Conservation (phyloP, 2,113 vertebrate genomes). For the Dendropsophus ebraccatus region DNA sequence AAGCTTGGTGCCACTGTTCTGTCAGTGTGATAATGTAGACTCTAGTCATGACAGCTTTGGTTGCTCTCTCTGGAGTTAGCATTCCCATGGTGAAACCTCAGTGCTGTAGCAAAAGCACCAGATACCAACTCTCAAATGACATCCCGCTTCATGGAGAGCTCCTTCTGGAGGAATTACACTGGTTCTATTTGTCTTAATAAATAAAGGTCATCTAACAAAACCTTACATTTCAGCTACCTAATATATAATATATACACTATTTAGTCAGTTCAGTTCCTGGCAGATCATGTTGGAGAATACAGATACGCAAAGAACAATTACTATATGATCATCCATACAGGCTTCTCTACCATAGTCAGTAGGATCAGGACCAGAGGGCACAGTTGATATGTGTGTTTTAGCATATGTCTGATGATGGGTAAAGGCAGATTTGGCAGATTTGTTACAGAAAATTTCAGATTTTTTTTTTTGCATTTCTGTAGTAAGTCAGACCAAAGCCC, state of each 20-base stretch:
- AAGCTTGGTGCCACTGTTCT: constrained; percentile 3
- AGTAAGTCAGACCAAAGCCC: too few species aligned
- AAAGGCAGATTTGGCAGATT: too few species aligned
- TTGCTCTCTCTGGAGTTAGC: constrained; percentile 11
- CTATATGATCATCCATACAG: too few species aligned
- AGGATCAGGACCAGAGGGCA: too few species aligned
- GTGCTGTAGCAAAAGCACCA: background rate
- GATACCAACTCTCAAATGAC: constrained; percentile 11
- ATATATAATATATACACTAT: background rate
- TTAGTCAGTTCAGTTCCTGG: background rate
- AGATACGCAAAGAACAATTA: background rate
- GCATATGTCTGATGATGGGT: too few species aligned
- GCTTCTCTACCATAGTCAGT: too few species aligned
- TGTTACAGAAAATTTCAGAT: too few species aligned
- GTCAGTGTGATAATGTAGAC: constrained; percentile 19
- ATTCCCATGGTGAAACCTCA: constrained; percentile 23
- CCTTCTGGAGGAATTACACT: background rate
- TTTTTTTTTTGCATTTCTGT: too few species aligned
- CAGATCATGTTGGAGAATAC: background rate
- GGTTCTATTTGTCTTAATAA: background rate
- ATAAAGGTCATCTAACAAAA: background rate
- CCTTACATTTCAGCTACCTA: background rate
- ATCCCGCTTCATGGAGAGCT: background rate
- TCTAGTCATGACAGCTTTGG: constrained; percentile 12
- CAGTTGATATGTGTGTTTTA: too few species aligned